Evolutionary conservation across 2,113 vertebrate genomes (phyloP).

Genomic region (Patagioenas fasciata): DNA sequence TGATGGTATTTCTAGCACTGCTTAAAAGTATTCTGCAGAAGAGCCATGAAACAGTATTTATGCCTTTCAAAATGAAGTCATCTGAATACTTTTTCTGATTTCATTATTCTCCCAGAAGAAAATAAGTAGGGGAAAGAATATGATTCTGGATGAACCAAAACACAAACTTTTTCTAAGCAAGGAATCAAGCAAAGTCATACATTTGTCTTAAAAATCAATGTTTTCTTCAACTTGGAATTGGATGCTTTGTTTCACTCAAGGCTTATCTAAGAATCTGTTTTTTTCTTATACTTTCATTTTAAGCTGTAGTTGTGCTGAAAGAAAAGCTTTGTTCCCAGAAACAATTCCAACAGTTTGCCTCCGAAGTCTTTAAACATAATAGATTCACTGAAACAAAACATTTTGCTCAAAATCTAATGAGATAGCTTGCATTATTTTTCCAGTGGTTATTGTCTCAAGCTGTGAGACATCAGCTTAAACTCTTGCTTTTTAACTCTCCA

Average conservation of each 20-base stretch:
- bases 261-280: not conserved
- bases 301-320: not conserved
- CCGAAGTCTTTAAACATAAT: not conserved
- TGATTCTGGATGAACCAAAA: not conserved
- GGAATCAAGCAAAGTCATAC: accelerated
- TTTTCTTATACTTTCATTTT: not conserved
- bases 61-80: not conserved
- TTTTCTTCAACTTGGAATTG: not conserved
- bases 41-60: not conserved
- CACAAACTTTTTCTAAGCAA: not conserved
- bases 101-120: not conserved
- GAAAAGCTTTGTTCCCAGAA: not conserved
- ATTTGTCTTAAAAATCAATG: not conserved
- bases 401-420: not conserved
- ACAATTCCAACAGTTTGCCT: not conserved
- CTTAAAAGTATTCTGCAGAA: not conserved
- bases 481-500: not conserved
- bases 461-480: not conserved
- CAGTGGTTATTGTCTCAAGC: not conserved
- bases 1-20: not conserved
- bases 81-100: not conserved
- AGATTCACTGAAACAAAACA: not conserved
- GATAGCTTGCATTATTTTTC: not conserved
- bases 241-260: not conserved
- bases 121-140: not conserved